A percentile compares a stretch with the other conserved stretches of the same genome.
Conservation (phyloP, 2,797 vertebrate species). For the Cuculus canorus region DNA sequence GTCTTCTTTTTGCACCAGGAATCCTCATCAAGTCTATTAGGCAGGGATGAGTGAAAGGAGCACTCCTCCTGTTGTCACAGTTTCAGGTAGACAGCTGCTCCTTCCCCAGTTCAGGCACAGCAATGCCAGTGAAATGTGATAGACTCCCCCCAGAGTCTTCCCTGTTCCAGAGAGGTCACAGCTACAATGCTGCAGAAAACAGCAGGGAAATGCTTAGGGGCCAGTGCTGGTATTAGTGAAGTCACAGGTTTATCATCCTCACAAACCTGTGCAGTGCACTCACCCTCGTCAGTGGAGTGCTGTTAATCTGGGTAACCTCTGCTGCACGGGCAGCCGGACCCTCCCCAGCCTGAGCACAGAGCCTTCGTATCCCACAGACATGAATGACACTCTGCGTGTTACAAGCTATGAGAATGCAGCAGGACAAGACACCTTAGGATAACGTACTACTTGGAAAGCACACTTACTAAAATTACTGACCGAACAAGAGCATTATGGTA, state of each 20-base stretch:
- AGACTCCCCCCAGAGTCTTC: not conserved
- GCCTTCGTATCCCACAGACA: accelerated
- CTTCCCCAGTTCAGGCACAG: not conserved
- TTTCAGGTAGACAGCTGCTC: not conserved
- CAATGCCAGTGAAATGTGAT: not conserved
- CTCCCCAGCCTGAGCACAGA: accelerated
- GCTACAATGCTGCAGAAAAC: not conserved
- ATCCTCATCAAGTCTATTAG: not conserved
- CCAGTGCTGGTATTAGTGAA: not conserved
- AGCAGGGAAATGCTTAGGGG: accelerated
- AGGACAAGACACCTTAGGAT: constrained; percentile 12
- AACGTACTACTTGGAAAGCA: constrained; percentile 13
- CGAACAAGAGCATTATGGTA: constrained; percentile 15
- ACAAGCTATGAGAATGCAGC: not conserved
- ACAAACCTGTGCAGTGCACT: accelerated
- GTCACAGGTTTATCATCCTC: not conserved
- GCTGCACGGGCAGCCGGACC: accelerated
- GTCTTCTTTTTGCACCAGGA: not conserved
- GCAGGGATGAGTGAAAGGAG: not conserved
- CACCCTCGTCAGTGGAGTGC: accelerated
- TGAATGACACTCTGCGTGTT: accelerated
- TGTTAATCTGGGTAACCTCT: not conserved
- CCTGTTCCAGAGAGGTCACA: not conserved
- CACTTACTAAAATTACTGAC: constrained; percentile 50
- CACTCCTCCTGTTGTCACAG: accelerated